Percentiles rank a stretch among this genome's conserved stretches.
Conservation (phyloP, 1,140 invertebrate genomes). For the Drosophila varians region DNA sequence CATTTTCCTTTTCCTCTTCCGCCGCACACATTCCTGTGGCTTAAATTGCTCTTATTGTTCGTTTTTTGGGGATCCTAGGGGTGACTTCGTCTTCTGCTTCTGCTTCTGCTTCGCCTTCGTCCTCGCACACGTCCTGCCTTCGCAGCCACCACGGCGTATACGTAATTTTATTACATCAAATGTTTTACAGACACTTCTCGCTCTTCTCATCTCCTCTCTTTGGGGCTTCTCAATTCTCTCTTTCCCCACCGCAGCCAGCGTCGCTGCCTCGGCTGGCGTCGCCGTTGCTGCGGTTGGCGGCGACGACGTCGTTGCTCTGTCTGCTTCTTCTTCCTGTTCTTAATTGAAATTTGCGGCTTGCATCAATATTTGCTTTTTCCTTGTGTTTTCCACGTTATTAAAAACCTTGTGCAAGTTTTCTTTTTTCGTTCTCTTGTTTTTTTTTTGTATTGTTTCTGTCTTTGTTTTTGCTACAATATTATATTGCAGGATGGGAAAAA, state of each 20-base stretch:
- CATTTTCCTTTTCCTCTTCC: slow-evolving; percentile 47
- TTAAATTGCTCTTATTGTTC: slow-evolving; percentile 80
- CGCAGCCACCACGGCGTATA: slow-evolving; percentile 62
- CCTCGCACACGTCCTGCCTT: slow-evolving; percentile 6
- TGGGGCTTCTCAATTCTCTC: slow-evolving; percentile 14
- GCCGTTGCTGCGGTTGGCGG: slow-evolving; percentile 30
- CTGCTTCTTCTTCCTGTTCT: slow-evolving; percentile 77
- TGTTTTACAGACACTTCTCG: slow-evolving; percentile 67
- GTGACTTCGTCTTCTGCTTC: slow-evolving; percentile 11
- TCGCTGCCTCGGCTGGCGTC: slow-evolving; percentile 16
- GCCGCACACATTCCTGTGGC: slow-evolving; percentile 71
- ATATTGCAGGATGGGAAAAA: slow-evolving; percentile 37
- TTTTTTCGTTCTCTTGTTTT: slow-evolving; percentile 47
- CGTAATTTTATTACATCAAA: slow-evolving; percentile 82
- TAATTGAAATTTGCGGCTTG: slow-evolving; percentile 83
- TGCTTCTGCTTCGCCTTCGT: neutral
- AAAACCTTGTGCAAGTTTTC: slow-evolving; percentile 80
- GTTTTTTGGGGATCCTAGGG: slow-evolving; percentile 22
- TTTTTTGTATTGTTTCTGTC: slow-evolving; percentile 24
- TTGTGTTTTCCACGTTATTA: slow-evolving; percentile 83
- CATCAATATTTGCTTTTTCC: slow-evolving; percentile 83
- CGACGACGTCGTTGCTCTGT: slow-evolving; percentile 36
- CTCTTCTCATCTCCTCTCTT: slow-evolving; percentile 23
- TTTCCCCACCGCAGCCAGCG: slow-evolving; percentile 13
- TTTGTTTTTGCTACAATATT: slow-evolving; percentile 47